Conservation (phyloP, 2,888 invertebrate genomes). For the Noctua janthina region DNA sequence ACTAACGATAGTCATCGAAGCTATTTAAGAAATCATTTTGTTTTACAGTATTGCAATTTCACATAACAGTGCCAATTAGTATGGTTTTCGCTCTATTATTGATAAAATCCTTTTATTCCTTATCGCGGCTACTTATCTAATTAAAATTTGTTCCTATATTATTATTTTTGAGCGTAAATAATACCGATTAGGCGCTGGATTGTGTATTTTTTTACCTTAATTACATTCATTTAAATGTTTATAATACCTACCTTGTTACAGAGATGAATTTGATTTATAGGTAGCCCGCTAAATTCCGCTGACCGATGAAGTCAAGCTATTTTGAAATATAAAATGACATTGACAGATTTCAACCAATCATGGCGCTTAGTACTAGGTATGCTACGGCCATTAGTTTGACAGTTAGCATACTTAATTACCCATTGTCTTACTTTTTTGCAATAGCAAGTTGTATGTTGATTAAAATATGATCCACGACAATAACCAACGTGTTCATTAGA, state of each 20-base stretch:
- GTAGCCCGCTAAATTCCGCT: too few species aligned
- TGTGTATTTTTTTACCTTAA: neutral
- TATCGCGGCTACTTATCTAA: constrained; percentile 23
- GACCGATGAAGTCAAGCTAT: neutral
- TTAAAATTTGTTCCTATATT: constrained; percentile 25
- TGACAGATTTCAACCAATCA: neutral
- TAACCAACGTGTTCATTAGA: neutral
- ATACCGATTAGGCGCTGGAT: neutral
- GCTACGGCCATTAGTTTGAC: neutral
- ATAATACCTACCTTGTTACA: neutral
- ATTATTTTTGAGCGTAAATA: neutral
- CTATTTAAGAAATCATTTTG: neutral
- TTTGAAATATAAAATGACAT: neutral
- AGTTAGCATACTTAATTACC: neutral
- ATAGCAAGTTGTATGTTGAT: neutral
- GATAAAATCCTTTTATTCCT: constrained; percentile 19
- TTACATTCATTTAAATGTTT: neutral
- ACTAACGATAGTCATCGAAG: neutral
- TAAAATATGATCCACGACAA: neutral
- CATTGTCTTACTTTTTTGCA: constrained; percentile 3
- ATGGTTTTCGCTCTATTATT: neutral
- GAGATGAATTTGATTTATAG: neutral
- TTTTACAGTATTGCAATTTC: neutral
- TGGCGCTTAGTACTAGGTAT: neutral
- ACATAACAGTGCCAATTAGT: constrained; percentile 15